A percentile compares a stretch with the other conserved stretches of the same genome.
Conservation (phyloP, 2,888 invertebrate species). For the Drosophila testacea region DNA sequence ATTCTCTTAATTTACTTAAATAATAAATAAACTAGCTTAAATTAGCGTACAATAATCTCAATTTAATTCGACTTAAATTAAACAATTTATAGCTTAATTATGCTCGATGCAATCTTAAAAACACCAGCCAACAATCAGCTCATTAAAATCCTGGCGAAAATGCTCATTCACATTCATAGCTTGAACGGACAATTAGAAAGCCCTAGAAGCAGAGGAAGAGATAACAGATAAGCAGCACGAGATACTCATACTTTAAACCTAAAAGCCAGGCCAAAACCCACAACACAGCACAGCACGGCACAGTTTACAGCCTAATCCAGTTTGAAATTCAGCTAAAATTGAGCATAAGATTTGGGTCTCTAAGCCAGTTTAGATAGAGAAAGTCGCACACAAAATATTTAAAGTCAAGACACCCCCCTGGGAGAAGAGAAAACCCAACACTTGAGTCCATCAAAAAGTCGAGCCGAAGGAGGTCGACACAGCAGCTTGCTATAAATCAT, state of each 20-base stretch:
- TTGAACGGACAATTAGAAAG: slow-evolving; percentile 34
- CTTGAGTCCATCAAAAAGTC: slow-evolving; percentile 54
- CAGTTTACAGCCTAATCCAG: slow-evolving; percentile 16
- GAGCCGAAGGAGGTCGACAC: slow-evolving; percentile 41
- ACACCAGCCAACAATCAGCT: slow-evolving; percentile 14
- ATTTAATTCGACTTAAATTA: slow-evolving; percentile 25
- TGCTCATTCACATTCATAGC: slow-evolving; percentile 51
- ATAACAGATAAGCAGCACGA: slow-evolving; percentile 20
- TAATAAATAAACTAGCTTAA: slow-evolving; percentile 38
- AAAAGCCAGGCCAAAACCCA: slow-evolving; percentile 2
- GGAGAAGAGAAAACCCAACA: slow-evolving; percentile 25
- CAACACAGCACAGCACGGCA: background rate
- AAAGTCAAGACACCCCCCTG: slow-evolving; percentile 52
- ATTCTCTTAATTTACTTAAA: slow-evolving; percentile 1
- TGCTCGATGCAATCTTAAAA: slow-evolving; percentile 25
- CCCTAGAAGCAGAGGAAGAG: background rate
- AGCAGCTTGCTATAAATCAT: slow-evolving; percentile 70
- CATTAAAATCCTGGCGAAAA: slow-evolving; percentile 22
- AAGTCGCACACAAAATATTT: slow-evolving; percentile 38
- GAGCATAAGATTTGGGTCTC: slow-evolving; percentile 44
- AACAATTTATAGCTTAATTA: slow-evolving; percentile 55
- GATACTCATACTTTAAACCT: background rate
- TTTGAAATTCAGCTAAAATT: slow-evolving; percentile 41
- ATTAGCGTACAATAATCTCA: slow-evolving; percentile 19
- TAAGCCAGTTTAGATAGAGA: slow-evolving; percentile 24